phyloP scores from a whole-genome alignment of 2,113 vertebrate species.

The Phasianus colchicus region DNA sequence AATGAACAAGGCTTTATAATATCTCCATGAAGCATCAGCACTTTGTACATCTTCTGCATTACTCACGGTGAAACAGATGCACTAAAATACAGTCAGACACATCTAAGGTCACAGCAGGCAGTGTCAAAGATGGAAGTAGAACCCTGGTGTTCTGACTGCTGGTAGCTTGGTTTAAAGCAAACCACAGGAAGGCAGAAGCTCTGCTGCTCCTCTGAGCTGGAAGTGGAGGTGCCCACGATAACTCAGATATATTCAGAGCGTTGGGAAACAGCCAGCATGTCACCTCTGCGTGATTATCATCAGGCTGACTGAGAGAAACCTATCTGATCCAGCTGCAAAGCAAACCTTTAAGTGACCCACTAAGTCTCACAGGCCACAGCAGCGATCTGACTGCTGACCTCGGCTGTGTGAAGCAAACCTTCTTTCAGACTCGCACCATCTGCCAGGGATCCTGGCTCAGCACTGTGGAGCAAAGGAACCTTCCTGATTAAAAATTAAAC shows the following conservation, averaged over 20 bases:
- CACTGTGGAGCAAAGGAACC: background rate
- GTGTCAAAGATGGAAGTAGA: background rate
- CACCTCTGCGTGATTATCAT: background rate
- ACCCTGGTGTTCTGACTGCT: background rate
- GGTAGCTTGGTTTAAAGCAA: background rate
- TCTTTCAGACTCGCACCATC: background rate
- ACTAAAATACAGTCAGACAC: background rate
- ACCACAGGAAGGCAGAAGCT: background rate
- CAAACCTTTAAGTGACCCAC: background rate
- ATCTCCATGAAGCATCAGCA: background rate
- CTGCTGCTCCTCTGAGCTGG: background rate
- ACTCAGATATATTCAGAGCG: background rate
- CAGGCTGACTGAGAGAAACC: background rate
- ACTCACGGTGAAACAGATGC: background rate
- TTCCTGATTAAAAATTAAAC: conserved; percentile 42
- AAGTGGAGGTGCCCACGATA: background rate
- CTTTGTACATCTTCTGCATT: background rate
- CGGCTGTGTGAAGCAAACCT: background rate
- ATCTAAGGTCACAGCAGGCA: background rate
- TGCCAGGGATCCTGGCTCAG: background rate
- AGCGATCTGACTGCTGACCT: background rate
- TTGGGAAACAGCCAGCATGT: background rate
- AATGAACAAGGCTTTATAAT: background rate
- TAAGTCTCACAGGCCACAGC: background rate
- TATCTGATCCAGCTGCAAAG: background rate